These are phyloP conservation scores for Intellagama lesueurii DNA, from an alignment of 2,797 vertebrate genomes.

Conservation along the genomic window DNA sequence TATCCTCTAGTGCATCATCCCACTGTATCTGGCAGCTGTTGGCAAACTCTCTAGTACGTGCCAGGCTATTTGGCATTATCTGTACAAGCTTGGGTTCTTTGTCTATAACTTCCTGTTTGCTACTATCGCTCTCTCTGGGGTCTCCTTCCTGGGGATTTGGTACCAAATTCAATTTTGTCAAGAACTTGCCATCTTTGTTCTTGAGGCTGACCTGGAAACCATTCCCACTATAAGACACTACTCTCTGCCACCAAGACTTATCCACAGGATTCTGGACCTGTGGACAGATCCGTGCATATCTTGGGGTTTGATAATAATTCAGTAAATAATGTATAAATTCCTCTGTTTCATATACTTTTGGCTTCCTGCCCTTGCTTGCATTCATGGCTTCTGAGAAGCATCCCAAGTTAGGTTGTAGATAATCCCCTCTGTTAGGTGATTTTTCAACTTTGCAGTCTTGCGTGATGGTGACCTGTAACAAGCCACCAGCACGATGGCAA, in stretches of 20 bases:
- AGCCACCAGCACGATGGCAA: slow-evolving; percentile 28
- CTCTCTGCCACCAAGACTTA: slow-evolving; percentile 73
- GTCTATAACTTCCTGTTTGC: slow-evolving; percentile 32
- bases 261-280: slow-evolving; percentile 41
- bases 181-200: slow-evolving; percentile 25
- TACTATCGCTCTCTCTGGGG: slow-evolving; percentile 30
- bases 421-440: slow-evolving; percentile 42
- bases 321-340: slow-evolving; percentile 83
- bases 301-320: slow-evolving; percentile 79
- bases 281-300: slow-evolving; percentile 73
- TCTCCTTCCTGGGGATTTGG: slow-evolving; percentile 49
- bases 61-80: slow-evolving; percentile 36
- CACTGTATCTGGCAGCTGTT: slow-evolving; percentile 43
- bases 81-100: slow-evolving; percentile 37
- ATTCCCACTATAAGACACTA: slow-evolving; percentile 62
- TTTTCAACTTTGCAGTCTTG: slow-evolving; percentile 38
- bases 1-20: slow-evolving; percentile 17
- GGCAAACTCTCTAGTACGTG: slow-evolving; percentile 28
- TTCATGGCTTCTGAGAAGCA: slow-evolving; percentile 10
- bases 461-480: slow-evolving; percentile 61
- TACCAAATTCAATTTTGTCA: slow-evolving; percentile 53
- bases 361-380: slow-evolving; percentile 57
- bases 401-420: neutral
- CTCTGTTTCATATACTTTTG: slow-evolving; percentile 82
- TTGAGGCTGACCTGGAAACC: slow-evolving; percentile 69